Base-by-base conservation (phyloP, 1,140 invertebrate species). In the Macrostomum lignano region DNA sequence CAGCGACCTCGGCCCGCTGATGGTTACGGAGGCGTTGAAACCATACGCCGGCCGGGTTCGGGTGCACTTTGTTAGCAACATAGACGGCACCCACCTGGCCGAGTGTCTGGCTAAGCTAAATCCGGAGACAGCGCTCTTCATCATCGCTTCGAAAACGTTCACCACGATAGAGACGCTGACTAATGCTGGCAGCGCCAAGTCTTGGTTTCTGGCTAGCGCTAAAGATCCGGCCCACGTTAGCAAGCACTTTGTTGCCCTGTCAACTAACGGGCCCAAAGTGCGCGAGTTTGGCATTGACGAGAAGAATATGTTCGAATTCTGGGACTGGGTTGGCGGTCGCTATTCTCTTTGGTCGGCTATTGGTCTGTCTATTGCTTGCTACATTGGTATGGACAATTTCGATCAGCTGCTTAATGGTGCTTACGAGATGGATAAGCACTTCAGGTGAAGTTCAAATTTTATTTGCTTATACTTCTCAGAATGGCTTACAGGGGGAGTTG, bases 101-200 rank as follows among this genome's bases (percentile, higher is more conserved):
- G 79, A 93, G 60, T 75, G 74, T 9, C 59, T 96, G 28, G 84
- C 82, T 47, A 72, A 72, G 46, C 52, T 96, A 3, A 69, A 75
- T 55, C 72, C 82, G 3, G 82, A 94, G 55, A 88, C 82, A 0
- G 73, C 75, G 3, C 60, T 98, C 2, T 98, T 98, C 57, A 88
- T 98, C 45, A 79, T 98, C 51, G 88, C 88, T 7, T 94, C 84
- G 2, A 96, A 98, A 47, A 94, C 86, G 1, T 96, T 93, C 52
- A 94, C 86, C 7, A 98, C 91, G 2, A 86, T 96, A 55, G 91
- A 98, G 65, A 98, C 91, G 2, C 91, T 98, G 40, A 94, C 88
- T 11, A 98, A 98, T 62, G 88, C 91, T 3, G 73, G 70, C 3
- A 88, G 88, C 10, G 88, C 91, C 1, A 91, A 91, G 52, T 60